phyloP scores from a whole-genome alignment of 2,888 invertebrate species.

The Amorpha juglandis region DNA sequence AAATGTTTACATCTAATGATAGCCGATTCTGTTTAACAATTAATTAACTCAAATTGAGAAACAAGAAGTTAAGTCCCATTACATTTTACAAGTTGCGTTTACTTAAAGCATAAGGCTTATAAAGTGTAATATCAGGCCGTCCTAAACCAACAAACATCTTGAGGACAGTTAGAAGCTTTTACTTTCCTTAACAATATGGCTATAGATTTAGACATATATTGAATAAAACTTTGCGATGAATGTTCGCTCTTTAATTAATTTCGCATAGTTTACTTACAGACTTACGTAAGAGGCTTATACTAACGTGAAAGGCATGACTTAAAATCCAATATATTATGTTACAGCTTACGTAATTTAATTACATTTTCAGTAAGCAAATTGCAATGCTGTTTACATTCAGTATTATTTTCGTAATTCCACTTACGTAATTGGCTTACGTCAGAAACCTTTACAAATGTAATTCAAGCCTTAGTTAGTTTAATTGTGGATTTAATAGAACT shows the following conservation, averaged over 20 bases:
- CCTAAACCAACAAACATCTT: slow-evolving; percentile 49
- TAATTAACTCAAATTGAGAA: not conserved
- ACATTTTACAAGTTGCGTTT: slow-evolving; percentile 25
- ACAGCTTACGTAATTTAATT: too few species aligned
- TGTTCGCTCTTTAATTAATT: not conserved
- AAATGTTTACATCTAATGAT: not conserved
- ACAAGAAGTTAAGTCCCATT: not conserved
- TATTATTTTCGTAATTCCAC: too few species aligned
- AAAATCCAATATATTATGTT: too few species aligned
- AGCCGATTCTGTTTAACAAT: too few species aligned
- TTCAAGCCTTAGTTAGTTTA: too few species aligned
- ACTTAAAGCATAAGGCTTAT: slow-evolving; percentile 45
- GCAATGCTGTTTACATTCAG: too few species aligned
- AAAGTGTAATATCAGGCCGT: slow-evolving; percentile 34
- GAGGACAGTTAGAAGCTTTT: slow-evolving; percentile 25
- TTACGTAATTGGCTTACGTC: too few species aligned
- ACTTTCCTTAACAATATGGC: slow-evolving; percentile 4
- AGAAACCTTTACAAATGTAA: too few species aligned
- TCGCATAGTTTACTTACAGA: not conserved
- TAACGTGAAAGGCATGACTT: too few species aligned
- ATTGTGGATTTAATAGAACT: too few species aligned
- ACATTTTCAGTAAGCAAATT: too few species aligned
- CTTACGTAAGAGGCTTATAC: not conserved
- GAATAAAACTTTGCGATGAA: not conserved
- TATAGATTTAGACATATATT: not conserved